These are phyloP conservation scores for Chrysaora quinquecirrha DNA, from an alignment of 30 jellyfish, hydroid and myxozoan species.

Conservation along the genomic window DNA sequence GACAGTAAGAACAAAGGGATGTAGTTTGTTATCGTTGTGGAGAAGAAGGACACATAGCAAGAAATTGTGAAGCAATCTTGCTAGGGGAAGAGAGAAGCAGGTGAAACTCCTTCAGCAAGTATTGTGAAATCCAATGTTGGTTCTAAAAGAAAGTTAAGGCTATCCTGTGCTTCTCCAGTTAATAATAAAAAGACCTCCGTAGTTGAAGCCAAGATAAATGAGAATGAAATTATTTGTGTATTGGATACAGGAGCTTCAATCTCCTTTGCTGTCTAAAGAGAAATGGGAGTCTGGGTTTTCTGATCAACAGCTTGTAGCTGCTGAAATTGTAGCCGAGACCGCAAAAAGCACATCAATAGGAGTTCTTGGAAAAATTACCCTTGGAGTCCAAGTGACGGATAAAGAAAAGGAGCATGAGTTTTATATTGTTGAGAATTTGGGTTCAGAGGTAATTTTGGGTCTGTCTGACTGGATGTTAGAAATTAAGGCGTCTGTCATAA, in stretches of 20 bases:
- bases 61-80: too few relatives aligned
- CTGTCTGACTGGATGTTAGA: conserved; percentile 29
- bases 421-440: conserved; percentile 12
- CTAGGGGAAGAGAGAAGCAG: neutral
- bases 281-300: conserved; percentile 39
- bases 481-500: neutral
- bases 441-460: conserved; percentile 22
- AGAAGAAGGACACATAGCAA: too few relatives aligned
- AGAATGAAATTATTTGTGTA: conserved; percentile 20
- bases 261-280: conserved; percentile 19
- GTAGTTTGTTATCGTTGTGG: too few relatives aligned
- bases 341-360: conserved; percentile 29
- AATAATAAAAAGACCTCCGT: conserved; percentile 30
- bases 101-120: neutral
- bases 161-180: conserved; percentile 19
- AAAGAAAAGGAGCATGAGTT: conserved; percentile 21
- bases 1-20: too few relatives aligned
- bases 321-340: conserved; percentile 43
- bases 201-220: conserved; percentile 25
- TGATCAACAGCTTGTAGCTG: conserved; percentile 23
- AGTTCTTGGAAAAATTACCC: too few relatives aligned
- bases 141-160: neutral
- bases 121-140: too few relatives aligned
- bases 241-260: conserved; percentile 33
- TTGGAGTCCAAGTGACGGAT: too few relatives aligned